A percentile compares a stretch with the other conserved stretches of the same genome.
phyloP scores from a whole-genome alignment of 2,113 vertebrate species.

The Daboia siamensis region DNA sequence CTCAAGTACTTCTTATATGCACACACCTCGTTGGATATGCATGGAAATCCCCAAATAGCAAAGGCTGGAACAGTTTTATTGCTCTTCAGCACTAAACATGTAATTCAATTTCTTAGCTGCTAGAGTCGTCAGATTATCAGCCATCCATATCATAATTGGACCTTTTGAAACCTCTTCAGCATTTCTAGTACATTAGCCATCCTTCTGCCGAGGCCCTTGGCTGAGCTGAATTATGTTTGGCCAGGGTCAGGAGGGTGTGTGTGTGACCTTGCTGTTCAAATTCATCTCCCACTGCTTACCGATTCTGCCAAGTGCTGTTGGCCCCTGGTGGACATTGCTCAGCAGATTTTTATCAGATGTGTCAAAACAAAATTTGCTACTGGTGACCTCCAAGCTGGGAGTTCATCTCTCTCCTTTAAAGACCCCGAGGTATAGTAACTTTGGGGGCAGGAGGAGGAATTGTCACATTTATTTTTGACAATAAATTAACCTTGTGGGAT shows the following conservation, averaged over 20 bases:
- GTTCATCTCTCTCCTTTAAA: constrained; percentile 47
- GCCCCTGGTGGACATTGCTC: constrained; percentile 49
- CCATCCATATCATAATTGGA: constrained; percentile 23
- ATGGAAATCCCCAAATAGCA: constrained; percentile 7
- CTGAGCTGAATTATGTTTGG: constrained; percentile 53
- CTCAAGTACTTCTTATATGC: background rate
- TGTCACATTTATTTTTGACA: constrained; percentile 37
- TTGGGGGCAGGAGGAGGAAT: constrained; percentile 2
- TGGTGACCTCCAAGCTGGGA: constrained; percentile 42
- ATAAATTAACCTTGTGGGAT: constrained; percentile 29
- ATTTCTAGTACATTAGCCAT: constrained; percentile 27
- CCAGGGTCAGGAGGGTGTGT: constrained; percentile 28
- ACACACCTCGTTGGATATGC: background rate
- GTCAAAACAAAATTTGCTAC: constrained; percentile 59
- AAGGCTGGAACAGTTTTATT: constrained; percentile 16
- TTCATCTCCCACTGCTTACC: constrained; percentile 33
- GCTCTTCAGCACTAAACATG: background rate
- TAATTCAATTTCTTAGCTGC: constrained; percentile 6
- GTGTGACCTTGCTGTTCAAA: constrained; percentile 42
- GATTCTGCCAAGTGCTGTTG: constrained; percentile 53
- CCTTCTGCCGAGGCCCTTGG: constrained; percentile 49
- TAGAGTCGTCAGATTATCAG: constrained; percentile 31
- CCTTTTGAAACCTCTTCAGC: constrained; percentile 32
- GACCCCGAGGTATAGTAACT: background rate
- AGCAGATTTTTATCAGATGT: constrained; percentile 66